These are phyloP conservation scores for Lamprologus speciosus DNA, from an alignment of 2,113 vertebrate species.

Conservation along the genomic window DNA sequence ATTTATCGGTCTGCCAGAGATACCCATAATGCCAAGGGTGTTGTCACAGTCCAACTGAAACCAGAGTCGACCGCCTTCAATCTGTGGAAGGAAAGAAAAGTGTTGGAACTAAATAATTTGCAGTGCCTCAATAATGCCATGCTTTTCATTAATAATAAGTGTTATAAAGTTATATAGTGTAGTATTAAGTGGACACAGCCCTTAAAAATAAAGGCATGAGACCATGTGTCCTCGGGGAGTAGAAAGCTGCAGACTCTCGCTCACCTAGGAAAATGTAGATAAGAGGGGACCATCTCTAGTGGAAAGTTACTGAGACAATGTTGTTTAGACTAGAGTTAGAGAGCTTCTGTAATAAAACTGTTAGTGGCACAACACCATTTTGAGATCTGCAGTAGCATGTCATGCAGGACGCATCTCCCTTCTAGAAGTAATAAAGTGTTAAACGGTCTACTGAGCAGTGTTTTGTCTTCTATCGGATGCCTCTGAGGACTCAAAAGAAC, in stretches of 20 bases:
- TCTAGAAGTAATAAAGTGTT: background rate
- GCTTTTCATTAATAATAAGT: background rate
- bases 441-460: background rate
- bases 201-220: background rate
- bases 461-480: background rate
- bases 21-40: slow-evolving; percentile 86
- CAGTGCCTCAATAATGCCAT: background rate
- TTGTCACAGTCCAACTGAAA: slow-evolving; percentile 93
- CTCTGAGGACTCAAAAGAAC: background rate
- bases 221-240: background rate
- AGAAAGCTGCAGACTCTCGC: background rate
- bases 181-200: background rate
- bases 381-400: fast-evolving
- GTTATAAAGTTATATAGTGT: background rate
- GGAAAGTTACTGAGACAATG: background rate
- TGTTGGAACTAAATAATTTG: background rate
- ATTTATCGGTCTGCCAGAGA: slow-evolving; percentile 85
- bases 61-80: slow-evolving; percentile 88
- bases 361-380: fast-evolving
- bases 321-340: background rate
- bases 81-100: slow-evolving; percentile 60
- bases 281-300: background rate
- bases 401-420: background rate
- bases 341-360: background rate
- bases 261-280: background rate